These are phyloP conservation scores for Albula goreensis DNA, from an alignment of 2,113 vertebrate species.

Conservation along the genomic window DNA sequence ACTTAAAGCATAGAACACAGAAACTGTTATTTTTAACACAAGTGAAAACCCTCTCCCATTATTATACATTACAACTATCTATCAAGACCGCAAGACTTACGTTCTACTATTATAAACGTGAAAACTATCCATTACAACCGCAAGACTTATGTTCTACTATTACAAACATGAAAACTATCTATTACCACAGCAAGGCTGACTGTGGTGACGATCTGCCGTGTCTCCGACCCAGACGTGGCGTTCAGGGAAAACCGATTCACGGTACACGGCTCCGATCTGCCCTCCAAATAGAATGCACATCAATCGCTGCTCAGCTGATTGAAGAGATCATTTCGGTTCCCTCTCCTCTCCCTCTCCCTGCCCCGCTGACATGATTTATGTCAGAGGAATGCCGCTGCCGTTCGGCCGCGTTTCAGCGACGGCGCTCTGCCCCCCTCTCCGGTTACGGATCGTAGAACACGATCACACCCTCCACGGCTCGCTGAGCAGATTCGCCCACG, in stretches of 20 bases:
- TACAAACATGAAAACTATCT: no score
- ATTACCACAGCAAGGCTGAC: not conserved
- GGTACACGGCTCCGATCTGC: slow-evolving; percentile 16
- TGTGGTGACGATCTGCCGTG: not conserved
- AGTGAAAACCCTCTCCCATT: not conserved
- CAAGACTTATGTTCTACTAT: no score
- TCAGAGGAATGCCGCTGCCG: slow-evolving; percentile 30
- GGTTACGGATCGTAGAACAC: slow-evolving; percentile 35
- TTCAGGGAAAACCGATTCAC: slow-evolving; percentile 39
- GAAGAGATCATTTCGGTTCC: slow-evolving; percentile 29
- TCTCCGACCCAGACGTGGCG: slow-evolving; percentile 4
- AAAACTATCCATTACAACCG: no score
- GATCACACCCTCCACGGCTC: slow-evolving; percentile 17
- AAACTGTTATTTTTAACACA: not conserved
- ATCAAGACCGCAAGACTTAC: no score
- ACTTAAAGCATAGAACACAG: not conserved
- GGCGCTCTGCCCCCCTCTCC: slow-evolving; percentile 31
- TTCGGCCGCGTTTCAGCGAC: slow-evolving; percentile 32
- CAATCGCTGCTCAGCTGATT: not conserved
- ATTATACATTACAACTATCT: not conserved
- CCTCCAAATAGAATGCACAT: slow-evolving; percentile 31
- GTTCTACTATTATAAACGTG: no score
- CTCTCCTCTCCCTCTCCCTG: not conserved
- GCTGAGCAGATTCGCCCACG: not conserved
- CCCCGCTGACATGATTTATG: slow-evolving; percentile 48